phyloP scores from a whole-genome alignment of 2,797 vertebrate genomes.

The Borostomias antarcticus region DNA sequence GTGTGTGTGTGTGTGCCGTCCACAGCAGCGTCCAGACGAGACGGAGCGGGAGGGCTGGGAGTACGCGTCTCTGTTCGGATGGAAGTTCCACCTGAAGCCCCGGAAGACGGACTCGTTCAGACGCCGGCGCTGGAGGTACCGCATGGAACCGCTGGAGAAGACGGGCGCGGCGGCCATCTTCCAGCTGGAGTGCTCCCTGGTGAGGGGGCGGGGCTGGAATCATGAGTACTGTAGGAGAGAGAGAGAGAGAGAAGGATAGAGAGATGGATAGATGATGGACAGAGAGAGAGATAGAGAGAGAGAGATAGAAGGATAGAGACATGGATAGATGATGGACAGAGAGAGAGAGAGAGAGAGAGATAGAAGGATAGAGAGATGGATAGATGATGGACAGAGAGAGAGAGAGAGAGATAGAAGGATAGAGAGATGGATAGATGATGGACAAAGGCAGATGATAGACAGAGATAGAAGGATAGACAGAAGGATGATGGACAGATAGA shows the following conservation, averaged over 20 bases:
- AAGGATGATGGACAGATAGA: conserved; percentile 15
- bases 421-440: too few species aligned
- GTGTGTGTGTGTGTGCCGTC: conserved; percentile 11
- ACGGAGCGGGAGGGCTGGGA: too few species aligned
- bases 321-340: too few species aligned
- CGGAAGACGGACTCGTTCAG: conserved; percentile 90
- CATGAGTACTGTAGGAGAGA: too few species aligned
- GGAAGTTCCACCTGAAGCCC: conserved; percentile 91
- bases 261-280: not conserved
- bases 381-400: too few species aligned
- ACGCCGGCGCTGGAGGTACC: conserved; percentile 88
- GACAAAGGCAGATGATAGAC: conserved; percentile 6
- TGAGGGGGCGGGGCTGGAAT: conserved; percentile 56
- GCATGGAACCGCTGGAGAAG: conserved; percentile 94
- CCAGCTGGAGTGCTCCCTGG: conserved; percentile 92
- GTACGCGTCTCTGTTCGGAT: conserved; percentile 47
- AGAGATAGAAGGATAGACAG: conserved; percentile 27
- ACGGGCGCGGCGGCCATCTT: conserved; percentile 91
- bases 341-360: too few species aligned
- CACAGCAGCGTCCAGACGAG: conserved; percentile 49
- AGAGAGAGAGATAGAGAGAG: not conserved
- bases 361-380: too few species aligned
- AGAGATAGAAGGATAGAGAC: too few species aligned
- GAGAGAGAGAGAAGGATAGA: not conserved
- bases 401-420: too few species aligned